Conservation (phyloP, 2,888 invertebrate species). For the Endotricha flammealis region DNA sequence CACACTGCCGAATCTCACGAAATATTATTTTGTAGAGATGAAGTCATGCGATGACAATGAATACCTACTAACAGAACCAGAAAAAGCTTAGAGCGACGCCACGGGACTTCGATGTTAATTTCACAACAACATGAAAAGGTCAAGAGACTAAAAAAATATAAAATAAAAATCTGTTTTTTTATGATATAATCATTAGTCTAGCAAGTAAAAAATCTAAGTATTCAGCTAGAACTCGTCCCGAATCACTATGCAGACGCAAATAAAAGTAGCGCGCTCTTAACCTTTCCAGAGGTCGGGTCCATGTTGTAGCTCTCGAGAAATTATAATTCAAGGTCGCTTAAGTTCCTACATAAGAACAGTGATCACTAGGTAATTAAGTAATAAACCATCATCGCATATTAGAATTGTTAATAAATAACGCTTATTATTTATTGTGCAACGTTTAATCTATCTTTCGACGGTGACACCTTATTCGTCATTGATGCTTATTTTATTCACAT, state of each 20-base stretch:
- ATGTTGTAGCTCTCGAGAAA: slow-evolving; percentile 57
- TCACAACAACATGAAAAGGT: slow-evolving; percentile 12
- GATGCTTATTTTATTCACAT: neutral
- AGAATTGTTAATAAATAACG: no score
- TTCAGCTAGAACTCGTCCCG: slow-evolving; percentile 35
- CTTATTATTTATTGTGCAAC: neutral
- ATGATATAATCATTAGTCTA: slow-evolving; percentile 10
- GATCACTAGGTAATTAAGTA: no score
- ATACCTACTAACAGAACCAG: neutral
- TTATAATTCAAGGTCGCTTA: slow-evolving; percentile 60
- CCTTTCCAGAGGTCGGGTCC: slow-evolving; percentile 63
- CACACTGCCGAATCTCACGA: no score
- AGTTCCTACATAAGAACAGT: slow-evolving; percentile 16
- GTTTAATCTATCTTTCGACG: slow-evolving; percentile 6
- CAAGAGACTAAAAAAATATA: slow-evolving; percentile 14
- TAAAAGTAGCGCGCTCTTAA: slow-evolving; percentile 70
- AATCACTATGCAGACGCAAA: slow-evolving; percentile 48
- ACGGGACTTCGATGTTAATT: neutral
- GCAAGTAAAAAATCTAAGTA: slow-evolving; percentile 6
- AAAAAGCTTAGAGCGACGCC: neutral
- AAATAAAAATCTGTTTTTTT: neutral
- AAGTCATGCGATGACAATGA: neutral
- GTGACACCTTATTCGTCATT: neutral
- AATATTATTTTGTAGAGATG: neutral
- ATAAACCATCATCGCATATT: no score